These are phyloP conservation scores for Ambastaia sidthimunki DNA, from an alignment of 2,797 vertebrate species.

Conservation along the genomic window DNA sequence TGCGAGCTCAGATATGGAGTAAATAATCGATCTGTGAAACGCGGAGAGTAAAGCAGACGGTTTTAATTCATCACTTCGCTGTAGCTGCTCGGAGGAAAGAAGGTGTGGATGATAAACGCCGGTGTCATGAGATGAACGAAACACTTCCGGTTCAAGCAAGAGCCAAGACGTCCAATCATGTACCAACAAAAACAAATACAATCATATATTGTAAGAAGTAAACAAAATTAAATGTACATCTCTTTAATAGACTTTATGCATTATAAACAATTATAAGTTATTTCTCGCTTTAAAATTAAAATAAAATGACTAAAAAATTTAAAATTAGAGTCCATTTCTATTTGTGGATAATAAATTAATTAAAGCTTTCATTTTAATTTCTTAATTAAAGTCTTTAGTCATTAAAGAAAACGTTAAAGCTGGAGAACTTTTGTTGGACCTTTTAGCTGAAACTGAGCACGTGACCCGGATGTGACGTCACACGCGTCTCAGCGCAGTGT, in stretches of 20 bases:
- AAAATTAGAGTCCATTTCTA: too few species aligned
- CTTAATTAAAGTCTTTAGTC: too few species aligned
- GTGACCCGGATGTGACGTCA: constrained; percentile 14
- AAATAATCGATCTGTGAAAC: background rate
- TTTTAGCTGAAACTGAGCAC: background rate
- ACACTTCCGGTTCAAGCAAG: constrained; percentile 26
- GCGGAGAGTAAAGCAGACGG: background rate
- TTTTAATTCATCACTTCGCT: constrained; percentile 52
- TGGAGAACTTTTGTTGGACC: background rate
- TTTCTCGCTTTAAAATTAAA: too few species aligned
- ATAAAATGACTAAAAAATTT: too few species aligned
- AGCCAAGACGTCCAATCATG: background rate
- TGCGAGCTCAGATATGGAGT: background rate
- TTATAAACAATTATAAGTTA: too few species aligned
- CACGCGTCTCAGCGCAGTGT: background rate
- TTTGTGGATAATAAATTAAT: too few species aligned
- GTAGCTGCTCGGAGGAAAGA: constrained; percentile 10
- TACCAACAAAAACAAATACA: too few species aligned
- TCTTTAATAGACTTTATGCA: too few species aligned
- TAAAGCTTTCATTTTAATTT: too few species aligned
- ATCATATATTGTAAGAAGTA: too few species aligned
- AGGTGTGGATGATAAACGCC: constrained; percentile 34
- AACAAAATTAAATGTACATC: too few species aligned
- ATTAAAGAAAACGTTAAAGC: background rate
- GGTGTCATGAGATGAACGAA: constrained; percentile 9